Base-by-base conservation (phyloP, 2,113 vertebrate species). In the Prolemur simus region DNA sequence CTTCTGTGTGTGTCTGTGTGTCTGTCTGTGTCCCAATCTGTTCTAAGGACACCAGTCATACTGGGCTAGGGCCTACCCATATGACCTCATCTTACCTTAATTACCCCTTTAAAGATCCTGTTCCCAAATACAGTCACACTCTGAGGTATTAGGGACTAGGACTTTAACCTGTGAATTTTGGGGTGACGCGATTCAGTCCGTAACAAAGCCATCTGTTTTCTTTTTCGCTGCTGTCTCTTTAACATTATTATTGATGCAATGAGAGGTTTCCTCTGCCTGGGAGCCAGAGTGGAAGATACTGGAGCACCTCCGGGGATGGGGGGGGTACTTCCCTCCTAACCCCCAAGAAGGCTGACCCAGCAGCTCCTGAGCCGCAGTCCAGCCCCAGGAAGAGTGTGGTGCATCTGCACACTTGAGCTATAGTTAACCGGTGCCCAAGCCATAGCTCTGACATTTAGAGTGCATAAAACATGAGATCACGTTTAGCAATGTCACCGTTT, bases 151-250 rank as follows among this genome's bases (percentile, higher is more conserved):
- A 5, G 9, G 15, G 54, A n/a, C 25, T 25, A 71, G 25, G 39
- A 18, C 56, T 34, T 64, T 42, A 54, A 29, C 7, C 13, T 49
- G 17, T 0, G 29, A 80, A 39, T 42, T 86, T 71, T 2, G 5
- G 21, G 4, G 17, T 2, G 29, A 34, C 2, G 27, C 13, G 60
- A 5, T 63, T 63, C 21, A 69, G 27, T 14, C 34, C 9, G 8
- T 20, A 34, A 47, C 15, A 74, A 90, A 73, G 6, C 71, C 29
- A 60, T 25, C 12, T 1, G 68, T 64, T 82, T 87, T 87, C 27
- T 27, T 60, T 42, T 17, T 91, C 83, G 47, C 83, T 96, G 78
- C 60, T 9, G 8, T 77, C 18, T 42, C 95, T 97, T 96, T 85
- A 60, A 56, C 54, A 76, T 82, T 91, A 47, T 78, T 87, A 77